Percentiles rank a stretch among this genome's conserved stretches.
phyloP scores from a whole-genome alignment of 1,140 invertebrate genomes.

The Rhagoletis pomonella region DNA sequence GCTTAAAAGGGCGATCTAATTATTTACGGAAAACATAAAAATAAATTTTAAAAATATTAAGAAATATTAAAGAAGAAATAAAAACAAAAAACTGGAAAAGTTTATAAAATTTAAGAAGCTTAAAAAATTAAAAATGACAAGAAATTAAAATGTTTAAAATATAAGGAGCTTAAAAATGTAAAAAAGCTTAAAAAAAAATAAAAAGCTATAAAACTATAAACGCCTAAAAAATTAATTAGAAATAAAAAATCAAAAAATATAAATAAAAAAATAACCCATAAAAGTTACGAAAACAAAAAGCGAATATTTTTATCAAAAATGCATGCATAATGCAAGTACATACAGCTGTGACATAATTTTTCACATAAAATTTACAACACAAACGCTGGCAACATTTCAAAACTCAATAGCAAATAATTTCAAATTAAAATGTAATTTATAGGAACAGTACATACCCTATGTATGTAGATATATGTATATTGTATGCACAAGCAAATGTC shows the following conservation, averaged over 20 bases:
- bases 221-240: not conserved
- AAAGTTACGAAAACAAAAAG: not conserved
- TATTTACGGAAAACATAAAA: no score
- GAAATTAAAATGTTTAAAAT: no score
- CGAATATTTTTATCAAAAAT: not conserved
- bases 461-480: not conserved
- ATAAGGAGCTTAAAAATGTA: no score
- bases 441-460: not conserved
- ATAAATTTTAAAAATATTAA: no score
- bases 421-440: slow-evolving; percentile 36
- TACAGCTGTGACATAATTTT: slow-evolving; percentile 37
- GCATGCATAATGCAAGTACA: not conserved
- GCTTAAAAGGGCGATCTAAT: no score
- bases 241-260: not conserved
- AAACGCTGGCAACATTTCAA: slow-evolving; percentile 24
- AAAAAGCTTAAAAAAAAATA: not conserved
- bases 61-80: no score
- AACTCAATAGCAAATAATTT: slow-evolving; percentile 42
- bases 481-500: no score
- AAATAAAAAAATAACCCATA: not conserved
- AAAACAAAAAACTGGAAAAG: no score
- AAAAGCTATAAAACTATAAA: not conserved
- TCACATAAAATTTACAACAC: not conserved
- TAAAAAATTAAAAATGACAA: no score
- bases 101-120: no score